Evolutionary conservation across 2,888 invertebrate species (phyloP), one percentile per base, ranked within the genome.

Genomic region (Lumbricus terrestris): DNA sequence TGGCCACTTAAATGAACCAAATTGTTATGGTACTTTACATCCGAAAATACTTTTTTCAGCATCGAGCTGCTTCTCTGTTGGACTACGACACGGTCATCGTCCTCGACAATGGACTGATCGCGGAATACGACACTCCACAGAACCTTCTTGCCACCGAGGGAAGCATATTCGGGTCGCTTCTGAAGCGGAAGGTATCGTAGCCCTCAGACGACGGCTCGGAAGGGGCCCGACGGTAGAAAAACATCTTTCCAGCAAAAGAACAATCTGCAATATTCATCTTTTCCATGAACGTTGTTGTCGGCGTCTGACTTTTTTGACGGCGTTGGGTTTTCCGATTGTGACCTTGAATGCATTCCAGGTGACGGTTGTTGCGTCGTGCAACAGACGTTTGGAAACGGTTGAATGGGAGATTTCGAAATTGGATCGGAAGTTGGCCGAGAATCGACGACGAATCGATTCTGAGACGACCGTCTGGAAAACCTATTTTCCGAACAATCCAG

Each of bases 61-160:
- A 94, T 92, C 93, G 94, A 89, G 92, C 94, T 33, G 93, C 94
- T 20, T 94, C 94, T 34, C 94, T 94, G n/a, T 92, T 94, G 92
- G 93, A 93, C 85, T 94, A 93, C 91, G 94, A 94, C 92, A 92
- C 92, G 89, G 93, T 94, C 33, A 92, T 94, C 92, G 94, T 94
- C 3, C 92, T 94, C 91, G 93, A 93, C 15, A 92, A 92, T 40
- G 94, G 94, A 33, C 91, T 92, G 40, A 91, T 94, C 38, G 90
- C 93, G 35, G 94, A 94, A 92, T 93, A 93, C 91, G 94, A 93
- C 88, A 91, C 93, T 5, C 94, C 94, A 18, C 88, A 90, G 42
- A 90, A 90, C 40, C 91, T 92, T 20, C 82, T 90, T 18, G 34
- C 89, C n/a, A 34, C 69, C 18, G 91, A 91, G 23, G 42, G 42